A percentile compares a stretch with the other conserved stretches of the same genome.
Conservation (phyloP, 2,797 vertebrate species). For the Neomorphus geoffroyi region DNA sequence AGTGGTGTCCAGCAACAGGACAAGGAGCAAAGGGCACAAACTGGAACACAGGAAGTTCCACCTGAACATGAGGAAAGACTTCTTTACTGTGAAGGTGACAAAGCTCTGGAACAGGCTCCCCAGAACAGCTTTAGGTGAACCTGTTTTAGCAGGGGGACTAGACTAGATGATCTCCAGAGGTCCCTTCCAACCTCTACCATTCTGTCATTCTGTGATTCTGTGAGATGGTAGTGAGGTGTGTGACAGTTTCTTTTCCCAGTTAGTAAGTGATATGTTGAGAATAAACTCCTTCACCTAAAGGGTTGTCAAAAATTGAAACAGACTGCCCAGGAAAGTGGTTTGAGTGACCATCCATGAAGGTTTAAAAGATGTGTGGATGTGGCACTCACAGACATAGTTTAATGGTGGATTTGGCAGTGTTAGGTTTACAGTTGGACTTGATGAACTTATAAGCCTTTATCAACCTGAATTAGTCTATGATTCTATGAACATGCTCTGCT, state of each 20-base stretch:
- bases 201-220: too few relatives aligned
- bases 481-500: not conserved
- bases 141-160: too few relatives aligned
- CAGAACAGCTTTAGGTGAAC: too few relatives aligned
- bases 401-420: not conserved
- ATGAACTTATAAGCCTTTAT: not conserved
- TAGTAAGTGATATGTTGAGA: not conserved
- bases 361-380: not conserved
- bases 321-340: not conserved
- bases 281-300: not conserved
- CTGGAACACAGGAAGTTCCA: too few relatives aligned
- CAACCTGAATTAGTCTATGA: too few relatives aligned
- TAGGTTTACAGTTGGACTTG: not conserved
- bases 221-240: not conserved
- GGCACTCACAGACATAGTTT: not conserved
- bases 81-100: too few relatives aligned
- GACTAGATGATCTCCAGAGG: too few relatives aligned
- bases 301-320: not conserved
- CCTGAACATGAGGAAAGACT: too few relatives aligned
- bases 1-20: too few relatives aligned
- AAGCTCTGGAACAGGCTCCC: too few relatives aligned
- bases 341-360: not conserved
- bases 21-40: too few relatives aligned
- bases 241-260: not conserved
- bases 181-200: too few relatives aligned